These are phyloP conservation scores for Noctuana brunneofusca DNA, from an alignment of 2,888 invertebrate genomes.

Conservation along the genomic window DNA sequence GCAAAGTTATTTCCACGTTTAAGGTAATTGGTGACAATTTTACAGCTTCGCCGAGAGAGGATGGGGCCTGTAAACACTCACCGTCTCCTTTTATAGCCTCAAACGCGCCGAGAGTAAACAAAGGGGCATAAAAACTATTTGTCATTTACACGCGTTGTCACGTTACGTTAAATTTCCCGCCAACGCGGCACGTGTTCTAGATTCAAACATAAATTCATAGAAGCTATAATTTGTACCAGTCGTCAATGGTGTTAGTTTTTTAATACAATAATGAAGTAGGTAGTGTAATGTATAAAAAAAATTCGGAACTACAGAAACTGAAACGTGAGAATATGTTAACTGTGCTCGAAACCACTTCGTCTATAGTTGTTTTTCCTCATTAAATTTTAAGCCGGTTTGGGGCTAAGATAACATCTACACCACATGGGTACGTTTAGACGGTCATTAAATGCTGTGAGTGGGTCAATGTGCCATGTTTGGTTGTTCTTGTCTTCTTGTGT, in stretches of 20 bases:
- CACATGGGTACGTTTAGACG: constrained; percentile 44
- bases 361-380: constrained; percentile 34
- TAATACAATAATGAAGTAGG: background rate
- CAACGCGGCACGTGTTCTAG: constrained; percentile 32
- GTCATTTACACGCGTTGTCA: constrained; percentile 48
- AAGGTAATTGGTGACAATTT: constrained; percentile 42
- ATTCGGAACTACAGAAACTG: constrained; percentile 10
- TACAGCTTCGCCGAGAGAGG: constrained; percentile 32
- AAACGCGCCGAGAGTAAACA: constrained; percentile 47
- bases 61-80: constrained; percentile 46
- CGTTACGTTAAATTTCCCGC: constrained; percentile 55
- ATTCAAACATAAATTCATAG: constrained; percentile 6
- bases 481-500: constrained; percentile 42
- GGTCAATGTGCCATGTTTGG: constrained; percentile 48
- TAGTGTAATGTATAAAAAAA: constrained; percentile 10
- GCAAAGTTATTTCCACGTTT: constrained; percentile 38
- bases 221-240: background rate
- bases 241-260: background rate
- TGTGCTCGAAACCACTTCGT: constrained; percentile 24
- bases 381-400: constrained; percentile 37
- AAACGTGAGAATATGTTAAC: constrained; percentile 33
- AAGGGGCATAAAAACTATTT: constrained; percentile 42
- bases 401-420: constrained; percentile 39
- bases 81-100: constrained; percentile 45
- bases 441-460: constrained; percentile 43